A percentile compares a stretch with the other conserved stretches of the same genome.
phyloP scores from a whole-genome alignment of 2,113 vertebrate species.

The Gnathonemus echidnorhynchus region DNA sequence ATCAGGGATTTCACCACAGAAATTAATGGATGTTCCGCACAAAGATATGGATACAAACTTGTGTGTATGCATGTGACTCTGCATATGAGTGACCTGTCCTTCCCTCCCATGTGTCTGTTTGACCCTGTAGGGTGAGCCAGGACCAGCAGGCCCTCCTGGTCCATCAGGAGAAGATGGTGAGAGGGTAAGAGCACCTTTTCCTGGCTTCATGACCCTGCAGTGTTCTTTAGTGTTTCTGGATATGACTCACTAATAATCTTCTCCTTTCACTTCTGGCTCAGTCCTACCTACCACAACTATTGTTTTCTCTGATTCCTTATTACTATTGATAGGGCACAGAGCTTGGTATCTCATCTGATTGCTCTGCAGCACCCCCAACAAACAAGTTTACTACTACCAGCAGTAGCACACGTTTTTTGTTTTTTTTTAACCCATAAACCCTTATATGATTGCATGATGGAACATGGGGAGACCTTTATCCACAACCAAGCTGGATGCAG shows the following conservation, averaged over 20 bases:
- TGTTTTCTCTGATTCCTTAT: background rate
- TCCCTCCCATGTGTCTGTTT: background rate
- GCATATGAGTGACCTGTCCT: background rate
- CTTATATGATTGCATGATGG: background rate
- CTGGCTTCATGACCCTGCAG: background rate
- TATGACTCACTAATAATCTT: background rate
- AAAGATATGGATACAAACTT: background rate
- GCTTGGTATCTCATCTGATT: background rate
- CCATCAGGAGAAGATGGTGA: conserved; percentile 69
- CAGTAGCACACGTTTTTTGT: background rate
- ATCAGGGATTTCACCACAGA: background rate
- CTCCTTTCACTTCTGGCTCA: background rate
- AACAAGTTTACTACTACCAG: background rate
- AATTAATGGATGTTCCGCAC: background rate
- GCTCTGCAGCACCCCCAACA: background rate
- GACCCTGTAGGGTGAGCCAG: conserved; percentile 60
- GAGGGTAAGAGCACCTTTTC: conserved; percentile 53
- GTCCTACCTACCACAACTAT: background rate
- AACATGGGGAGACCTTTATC: background rate
- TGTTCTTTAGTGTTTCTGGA: background rate
- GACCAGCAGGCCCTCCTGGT: conserved; percentile 65
- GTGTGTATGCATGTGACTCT: background rate
- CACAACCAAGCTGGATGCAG: background rate
- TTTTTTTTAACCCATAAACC: background rate
- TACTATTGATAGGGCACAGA: background rate